These are phyloP conservation scores for Aphaenogaster floridana DNA, from an alignment of 1,140 invertebrate species.

Conservation along the genomic window DNA sequence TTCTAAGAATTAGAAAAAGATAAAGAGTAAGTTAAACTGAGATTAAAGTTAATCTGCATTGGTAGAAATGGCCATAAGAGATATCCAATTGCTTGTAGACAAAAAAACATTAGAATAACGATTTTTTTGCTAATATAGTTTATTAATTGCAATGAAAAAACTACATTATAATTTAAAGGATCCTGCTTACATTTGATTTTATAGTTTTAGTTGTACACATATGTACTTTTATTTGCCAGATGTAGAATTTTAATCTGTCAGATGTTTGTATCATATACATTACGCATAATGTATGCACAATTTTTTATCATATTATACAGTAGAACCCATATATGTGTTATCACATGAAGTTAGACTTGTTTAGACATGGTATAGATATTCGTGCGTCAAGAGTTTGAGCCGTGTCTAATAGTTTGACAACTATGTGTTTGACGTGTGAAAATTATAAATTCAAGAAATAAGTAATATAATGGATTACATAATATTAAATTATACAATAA, in stretches of 20 bases:
- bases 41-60: too few relatives aligned
- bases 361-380: constrained; percentile 16
- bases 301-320: constrained; percentile 9
- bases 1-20: too few relatives aligned
- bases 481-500: constrained; percentile 35
- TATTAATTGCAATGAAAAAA: background rate
- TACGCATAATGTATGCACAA: background rate
- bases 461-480: background rate
- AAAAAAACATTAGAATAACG: background rate
- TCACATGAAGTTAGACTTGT: constrained; percentile 9
- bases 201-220: background rate
- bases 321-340: constrained; percentile 10
- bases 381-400: background rate
- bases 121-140: constrained; percentile 29
- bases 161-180: background rate
- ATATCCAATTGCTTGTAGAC: background rate
- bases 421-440: background rate
- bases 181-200: constrained; percentile 6
- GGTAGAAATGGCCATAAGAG: too few relatives aligned
- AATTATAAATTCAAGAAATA: constrained; percentile 18
- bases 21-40: too few relatives aligned
- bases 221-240: constrained; percentile 7
- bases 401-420: background rate
- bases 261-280: background rate
- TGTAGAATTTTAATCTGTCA: constrained; percentile 5